A percentile compares a stretch with the other conserved stretches of the same genome.
Conservation (phyloP, 2,797 vertebrate genomes). For the Acrocephalus scirpaceus region DNA sequence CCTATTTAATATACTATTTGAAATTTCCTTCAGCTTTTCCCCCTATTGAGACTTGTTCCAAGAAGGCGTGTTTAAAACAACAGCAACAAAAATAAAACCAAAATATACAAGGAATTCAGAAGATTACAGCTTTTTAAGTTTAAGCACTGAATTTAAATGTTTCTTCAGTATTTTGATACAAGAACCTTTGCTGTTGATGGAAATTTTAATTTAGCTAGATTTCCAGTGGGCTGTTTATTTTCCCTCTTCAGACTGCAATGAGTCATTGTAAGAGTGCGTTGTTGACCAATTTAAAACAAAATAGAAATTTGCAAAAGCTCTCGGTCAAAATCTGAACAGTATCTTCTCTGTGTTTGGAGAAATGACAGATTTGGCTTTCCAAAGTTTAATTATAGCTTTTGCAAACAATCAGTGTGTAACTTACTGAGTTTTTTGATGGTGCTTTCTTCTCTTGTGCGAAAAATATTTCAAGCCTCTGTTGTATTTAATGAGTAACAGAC, state of each 20-base stretch:
- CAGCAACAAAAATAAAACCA: neutral
- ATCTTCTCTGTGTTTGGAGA: neutral
- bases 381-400: neutral
- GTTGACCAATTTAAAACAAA: neutral
- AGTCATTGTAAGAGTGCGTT: neutral
- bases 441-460: neutral
- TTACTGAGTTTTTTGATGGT: neutral
- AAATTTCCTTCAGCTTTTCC: neutral
- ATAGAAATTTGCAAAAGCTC: neutral
- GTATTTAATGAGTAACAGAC: neutral
- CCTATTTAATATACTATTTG: neutral
- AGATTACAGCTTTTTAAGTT: neutral
- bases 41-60: neutral
- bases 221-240: constrained; percentile 17
- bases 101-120: neutral
- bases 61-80: neutral
- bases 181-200: neutral
- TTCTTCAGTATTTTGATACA: neutral
- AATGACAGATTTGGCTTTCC: neutral
- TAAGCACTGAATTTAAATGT: neutral
- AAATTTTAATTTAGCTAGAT: neutral
- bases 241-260: neutral
- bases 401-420: neutral
- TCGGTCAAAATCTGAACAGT: neutral
- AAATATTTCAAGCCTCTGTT: neutral